A percentile compares a stretch with the other conserved stretches of the same genome.
These are phyloP conservation scores for Leptobrachium ailaonicum DNA, from an alignment of 2,113 vertebrate species.

Conservation along the genomic window DNA sequence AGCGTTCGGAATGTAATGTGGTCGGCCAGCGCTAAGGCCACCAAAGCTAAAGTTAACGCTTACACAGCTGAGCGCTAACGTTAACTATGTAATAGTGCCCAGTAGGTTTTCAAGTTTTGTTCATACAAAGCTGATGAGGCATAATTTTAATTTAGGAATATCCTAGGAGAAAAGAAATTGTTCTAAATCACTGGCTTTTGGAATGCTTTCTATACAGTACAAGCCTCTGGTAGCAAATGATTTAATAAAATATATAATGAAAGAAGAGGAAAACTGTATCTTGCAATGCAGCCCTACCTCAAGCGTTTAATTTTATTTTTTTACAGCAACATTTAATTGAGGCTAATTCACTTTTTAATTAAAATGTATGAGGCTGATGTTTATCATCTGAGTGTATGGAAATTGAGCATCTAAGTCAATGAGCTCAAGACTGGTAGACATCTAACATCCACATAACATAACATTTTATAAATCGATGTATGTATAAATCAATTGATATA, in stretches of 20 bases:
- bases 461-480: background rate
- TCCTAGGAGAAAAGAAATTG: background rate
- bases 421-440: background rate
- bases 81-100: too few relatives aligned
- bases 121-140: too few relatives aligned
- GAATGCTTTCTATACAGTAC: background rate
- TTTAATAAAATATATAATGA: background rate
- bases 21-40: too few relatives aligned
- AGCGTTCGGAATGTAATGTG: too few relatives aligned
- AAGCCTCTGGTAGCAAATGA: background rate
- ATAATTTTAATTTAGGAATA: too few relatives aligned
- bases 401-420: background rate
- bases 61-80: too few relatives aligned
- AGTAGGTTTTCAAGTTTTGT: too few relatives aligned
- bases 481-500: constrained; percentile 19
- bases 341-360: background rate
- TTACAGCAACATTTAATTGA: too few relatives aligned
- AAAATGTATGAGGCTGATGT: background rate
- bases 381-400: background rate
- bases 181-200: background rate
- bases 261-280: background rate
- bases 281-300: background rate
- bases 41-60: too few relatives aligned
- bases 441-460: constrained; percentile 3
- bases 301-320: too few relatives aligned